Base-by-base conservation (phyloP, 1,140 invertebrate species). In the Drosophila paulistorum region DNA sequence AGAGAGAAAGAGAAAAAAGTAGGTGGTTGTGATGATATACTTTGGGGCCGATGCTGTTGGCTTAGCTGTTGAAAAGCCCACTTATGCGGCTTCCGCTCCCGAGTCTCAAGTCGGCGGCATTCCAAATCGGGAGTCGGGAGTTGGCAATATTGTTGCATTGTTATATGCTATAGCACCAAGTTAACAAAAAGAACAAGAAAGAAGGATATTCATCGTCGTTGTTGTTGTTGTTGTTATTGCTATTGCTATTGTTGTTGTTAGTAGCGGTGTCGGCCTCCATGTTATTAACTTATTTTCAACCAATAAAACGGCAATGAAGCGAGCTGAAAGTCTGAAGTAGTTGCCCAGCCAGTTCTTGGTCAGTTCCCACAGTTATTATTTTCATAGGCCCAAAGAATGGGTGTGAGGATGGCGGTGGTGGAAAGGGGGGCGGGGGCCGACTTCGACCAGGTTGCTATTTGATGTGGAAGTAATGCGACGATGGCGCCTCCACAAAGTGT, bases 311-410 rank as follows among this genome's bases (percentile, higher is more conserved):
- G 82, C 82, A 86, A 86, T 86, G 72, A 81, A 80, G 79, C 75
- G 65, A 54, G 71, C 71, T 70, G 48, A 11, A 26, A 9, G 11
- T 42, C n/a, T 59, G 33, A 35, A 55, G n/a, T 41, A 30, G 62
- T 54, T 48, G 65, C 77, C 70, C 65, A 71, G 66, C 68, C 66
- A 70, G 69, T 77, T 74, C 45, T 51, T 51, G 45, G 62, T 55
- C 69, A 78, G 81, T 89, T 91, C 89, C 89, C 89, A 91, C 89
- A 91, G 83, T 89, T 91, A 91, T 91, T 89, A 89, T 85, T 89
- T 91, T 89, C 89, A 90, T 90, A 90, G 86, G 75, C 76, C 74
- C 71, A 78, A 78, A 23, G n/a, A 23, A 51, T 51, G 45, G 45
- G 14, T 48, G 4, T 2, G 6, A 1, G n/a, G 54, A 11, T n/a